These are phyloP conservation scores for Mizuhopecten yessoensis DNA, from an alignment of 1,140 invertebrate genomes.

Conservation along the genomic window DNA sequence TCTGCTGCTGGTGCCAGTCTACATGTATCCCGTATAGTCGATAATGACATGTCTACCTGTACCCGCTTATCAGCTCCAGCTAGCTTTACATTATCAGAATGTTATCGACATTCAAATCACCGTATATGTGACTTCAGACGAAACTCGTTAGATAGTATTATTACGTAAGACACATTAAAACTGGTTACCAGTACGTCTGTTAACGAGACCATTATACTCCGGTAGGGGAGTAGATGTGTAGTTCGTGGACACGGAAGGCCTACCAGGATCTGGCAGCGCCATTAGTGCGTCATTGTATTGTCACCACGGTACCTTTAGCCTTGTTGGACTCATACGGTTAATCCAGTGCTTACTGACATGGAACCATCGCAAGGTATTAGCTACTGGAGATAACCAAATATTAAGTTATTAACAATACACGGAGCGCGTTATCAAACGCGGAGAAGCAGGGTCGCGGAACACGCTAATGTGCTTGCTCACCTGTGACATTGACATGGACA, in stretches of 20 bases:
- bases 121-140: neutral
- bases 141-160: neutral
- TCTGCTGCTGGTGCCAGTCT: neutral
- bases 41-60: conserved; percentile 12
- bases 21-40: neutral
- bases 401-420: conserved; percentile 12
- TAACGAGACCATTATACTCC: neutral
- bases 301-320: neutral
- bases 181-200: neutral
- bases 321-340: neutral
- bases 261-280: neutral
- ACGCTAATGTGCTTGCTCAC: neutral
- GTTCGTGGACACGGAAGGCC: neutral
- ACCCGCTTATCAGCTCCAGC: neutral
- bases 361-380: neutral
- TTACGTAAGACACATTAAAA: neutral
- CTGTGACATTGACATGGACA: conserved; percentile 7
- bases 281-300: neutral
- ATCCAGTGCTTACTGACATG: neutral
- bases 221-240: neutral
- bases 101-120: neutral
- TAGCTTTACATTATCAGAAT: neutral
- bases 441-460: conserved; percentile 3
- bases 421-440: neutral
- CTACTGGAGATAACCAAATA: neutral